These are phyloP conservation scores for Ophion ventricosus DNA, from an alignment of 2,888 invertebrate species.

Conservation along the genomic window DNA sequence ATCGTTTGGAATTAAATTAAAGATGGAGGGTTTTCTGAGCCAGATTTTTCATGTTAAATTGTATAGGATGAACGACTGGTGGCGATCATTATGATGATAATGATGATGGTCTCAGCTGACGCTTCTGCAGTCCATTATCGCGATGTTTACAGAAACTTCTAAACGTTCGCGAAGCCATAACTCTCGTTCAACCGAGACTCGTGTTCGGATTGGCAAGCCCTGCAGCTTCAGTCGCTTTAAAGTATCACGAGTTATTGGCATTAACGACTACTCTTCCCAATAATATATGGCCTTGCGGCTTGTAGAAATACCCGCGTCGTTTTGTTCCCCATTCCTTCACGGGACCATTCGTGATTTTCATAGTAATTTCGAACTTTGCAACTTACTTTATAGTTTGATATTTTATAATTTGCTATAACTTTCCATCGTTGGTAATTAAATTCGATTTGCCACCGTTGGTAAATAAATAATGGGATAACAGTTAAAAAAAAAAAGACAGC, in stretches of 20 bases:
- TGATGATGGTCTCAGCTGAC: slow-evolving; percentile 64
- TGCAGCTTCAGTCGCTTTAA: slow-evolving; percentile 55
- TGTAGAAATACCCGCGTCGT: slow-evolving; percentile 14
- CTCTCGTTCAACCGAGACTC: slow-evolving; percentile 68
- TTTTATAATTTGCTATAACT: neutral
- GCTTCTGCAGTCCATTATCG: slow-evolving; percentile 83
- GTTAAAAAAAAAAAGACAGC: no score
- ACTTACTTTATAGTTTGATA: neutral
- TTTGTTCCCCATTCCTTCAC: neutral
- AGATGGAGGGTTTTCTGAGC: neutral
- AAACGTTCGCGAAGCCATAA: slow-evolving; percentile 81
- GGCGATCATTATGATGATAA: slow-evolving; percentile 23
- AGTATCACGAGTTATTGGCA: slow-evolving; percentile 67
- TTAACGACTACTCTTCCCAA: slow-evolving; percentile 63
- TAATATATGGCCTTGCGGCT: slow-evolving; percentile 73
- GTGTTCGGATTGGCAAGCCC: slow-evolving; percentile 44
- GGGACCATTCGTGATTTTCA: neutral
- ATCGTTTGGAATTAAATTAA: no score
- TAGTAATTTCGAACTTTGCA: neutral
- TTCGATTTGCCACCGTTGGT: neutral
- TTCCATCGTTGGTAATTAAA: no score
- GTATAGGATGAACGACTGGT: slow-evolving; percentile 24
- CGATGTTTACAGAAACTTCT: slow-evolving; percentile 81
- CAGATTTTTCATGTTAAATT: neutral
- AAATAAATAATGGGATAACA: no score